These are phyloP conservation scores for Blastobasis adustella DNA, from an alignment of 2,888 invertebrate genomes.

Conservation along the genomic window DNA sequence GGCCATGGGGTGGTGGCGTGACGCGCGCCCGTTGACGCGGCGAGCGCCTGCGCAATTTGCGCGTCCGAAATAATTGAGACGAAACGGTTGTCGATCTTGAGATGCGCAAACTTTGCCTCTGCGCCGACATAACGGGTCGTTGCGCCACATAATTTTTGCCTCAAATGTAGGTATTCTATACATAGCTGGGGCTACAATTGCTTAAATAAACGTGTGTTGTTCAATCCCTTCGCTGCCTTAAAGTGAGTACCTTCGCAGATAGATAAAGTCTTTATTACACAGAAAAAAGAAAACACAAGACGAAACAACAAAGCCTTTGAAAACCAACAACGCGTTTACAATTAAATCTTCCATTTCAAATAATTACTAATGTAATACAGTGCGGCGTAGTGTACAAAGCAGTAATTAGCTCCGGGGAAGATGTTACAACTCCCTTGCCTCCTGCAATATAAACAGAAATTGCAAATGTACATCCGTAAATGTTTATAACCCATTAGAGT, in stretches of 20 bases:
- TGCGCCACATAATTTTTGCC: neutral
- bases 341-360: too few relatives aligned
- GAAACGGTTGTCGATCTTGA: constrained; percentile 8
- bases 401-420: neutral
- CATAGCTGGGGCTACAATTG: too few relatives aligned
- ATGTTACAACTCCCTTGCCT: neutral
- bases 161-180: neutral
- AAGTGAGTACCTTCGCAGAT: too few relatives aligned
- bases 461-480: neutral
- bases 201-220: too few relatives aligned
- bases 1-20: neutral
- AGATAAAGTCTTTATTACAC: too few relatives aligned
- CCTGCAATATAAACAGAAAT: neutral
- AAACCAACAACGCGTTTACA: too few relatives aligned
- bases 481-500: neutral
- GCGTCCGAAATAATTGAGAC: constrained; percentile 12
- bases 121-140: constrained; percentile 6
- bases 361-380: too few relatives aligned
- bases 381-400: neutral
- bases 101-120: constrained; percentile 5
- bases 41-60: constrained; percentile 8
- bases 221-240: too few relatives aligned
- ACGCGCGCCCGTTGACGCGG: neutral
- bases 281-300: too few relatives aligned
- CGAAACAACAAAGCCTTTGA: too few relatives aligned